Percentiles rank a stretch among this genome's conserved stretches.
These are phyloP conservation scores for Erpetoichthys calabaricus DNA, from an alignment of 2,797 vertebrate species.

Conservation along the genomic window DNA sequence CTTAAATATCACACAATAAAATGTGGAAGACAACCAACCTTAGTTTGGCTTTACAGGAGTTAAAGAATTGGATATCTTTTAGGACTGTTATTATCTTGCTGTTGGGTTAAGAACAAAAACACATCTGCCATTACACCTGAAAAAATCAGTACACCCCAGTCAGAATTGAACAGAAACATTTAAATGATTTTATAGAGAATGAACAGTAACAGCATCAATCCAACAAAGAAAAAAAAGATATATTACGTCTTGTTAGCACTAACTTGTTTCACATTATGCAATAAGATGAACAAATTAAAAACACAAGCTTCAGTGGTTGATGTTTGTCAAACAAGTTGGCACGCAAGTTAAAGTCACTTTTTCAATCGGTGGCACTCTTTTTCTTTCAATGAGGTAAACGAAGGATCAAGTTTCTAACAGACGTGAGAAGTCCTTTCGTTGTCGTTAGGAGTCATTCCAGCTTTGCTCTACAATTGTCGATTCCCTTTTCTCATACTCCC, in stretches of 20 bases:
- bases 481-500: conserved; percentile 96
- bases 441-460: conserved; percentile 96
- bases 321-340: conserved; percentile 53
- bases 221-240: conserved; percentile 77
- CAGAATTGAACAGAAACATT: conserved; percentile 19
- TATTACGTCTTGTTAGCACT: conserved; percentile 97
- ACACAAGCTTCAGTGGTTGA: conserved; percentile 52
- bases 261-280: conserved; percentile 98
- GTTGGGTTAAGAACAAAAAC: too few species aligned
- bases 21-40: too few species aligned
- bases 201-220: conserved; percentile 75
- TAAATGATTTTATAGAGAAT: conserved; percentile 50
- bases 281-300: conserved; percentile 70
- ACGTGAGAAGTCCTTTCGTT: conserved; percentile 15
- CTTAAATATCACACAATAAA: too few species aligned
- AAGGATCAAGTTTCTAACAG: conserved; percentile 26
- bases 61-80: too few species aligned
- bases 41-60: too few species aligned
- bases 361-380: conserved; percentile 67
- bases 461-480: conserved; percentile 97
- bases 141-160: conserved; percentile 16
- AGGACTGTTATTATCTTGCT: too few species aligned
- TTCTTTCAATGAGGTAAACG: conserved; percentile 38
- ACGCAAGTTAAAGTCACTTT: conserved; percentile 50
- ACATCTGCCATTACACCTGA: conserved; percentile 15